Conservation (phyloP, 2,113 vertebrate genomes). For the Bettongia penicillata region DNA sequence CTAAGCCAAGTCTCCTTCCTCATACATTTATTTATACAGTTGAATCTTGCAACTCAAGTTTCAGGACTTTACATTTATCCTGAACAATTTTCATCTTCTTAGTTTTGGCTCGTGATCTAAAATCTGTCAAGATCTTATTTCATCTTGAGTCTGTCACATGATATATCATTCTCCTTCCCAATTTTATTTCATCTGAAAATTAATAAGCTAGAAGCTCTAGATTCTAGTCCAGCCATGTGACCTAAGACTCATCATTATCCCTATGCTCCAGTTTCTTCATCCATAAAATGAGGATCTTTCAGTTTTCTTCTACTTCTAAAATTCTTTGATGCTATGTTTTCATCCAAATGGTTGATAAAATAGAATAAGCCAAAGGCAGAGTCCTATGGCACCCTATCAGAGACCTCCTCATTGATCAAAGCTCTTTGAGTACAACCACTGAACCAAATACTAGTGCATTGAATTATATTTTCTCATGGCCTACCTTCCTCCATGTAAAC, state of each 20-base stretch:
- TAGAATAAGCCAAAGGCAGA: background rate
- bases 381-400: background rate
- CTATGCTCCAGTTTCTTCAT: background rate
- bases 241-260: background rate
- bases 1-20: background rate
- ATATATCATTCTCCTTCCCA: background rate
- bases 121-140: background rate
- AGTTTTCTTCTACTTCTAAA: background rate
- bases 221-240: background rate
- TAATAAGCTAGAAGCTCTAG: background rate
- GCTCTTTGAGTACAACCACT: background rate
- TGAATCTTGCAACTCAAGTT: background rate
- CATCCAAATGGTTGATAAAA: background rate
- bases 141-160: background rate
- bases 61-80: background rate
- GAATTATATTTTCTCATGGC: background rate
- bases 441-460: background rate
- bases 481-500: background rate
- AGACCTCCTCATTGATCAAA: background rate
- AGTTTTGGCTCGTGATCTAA: background rate
- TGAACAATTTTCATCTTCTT: background rate
- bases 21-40: background rate
- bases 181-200: background rate
- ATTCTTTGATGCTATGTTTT: background rate
- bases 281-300: background rate